phyloP scores from a whole-genome alignment of 2,888 invertebrate species.

The Acleris emargana region DNA sequence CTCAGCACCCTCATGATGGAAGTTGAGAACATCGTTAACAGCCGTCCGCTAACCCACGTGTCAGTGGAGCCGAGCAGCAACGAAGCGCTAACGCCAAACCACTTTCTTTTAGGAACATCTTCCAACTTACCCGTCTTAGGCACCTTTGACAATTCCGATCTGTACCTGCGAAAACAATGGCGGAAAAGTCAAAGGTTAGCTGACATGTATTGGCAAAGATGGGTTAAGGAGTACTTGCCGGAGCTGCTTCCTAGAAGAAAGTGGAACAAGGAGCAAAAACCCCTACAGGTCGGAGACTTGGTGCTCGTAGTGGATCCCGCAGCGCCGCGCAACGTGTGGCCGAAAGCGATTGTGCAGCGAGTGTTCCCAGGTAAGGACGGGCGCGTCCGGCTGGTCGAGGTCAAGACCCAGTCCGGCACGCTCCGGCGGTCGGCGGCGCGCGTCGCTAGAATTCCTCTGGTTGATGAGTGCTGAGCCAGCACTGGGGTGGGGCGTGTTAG shows the following conservation, averaged over 20 bases:
- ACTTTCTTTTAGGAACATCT: too few species aligned
- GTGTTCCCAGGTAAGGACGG: constrained; percentile 21
- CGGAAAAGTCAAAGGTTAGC: constrained; percentile 31
- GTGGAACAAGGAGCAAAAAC: constrained; percentile 21
- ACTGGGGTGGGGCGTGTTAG: constrained; percentile 8
- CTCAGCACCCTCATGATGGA: neutral
- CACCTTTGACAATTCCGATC: too few species aligned
- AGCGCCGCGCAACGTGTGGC: too few species aligned
- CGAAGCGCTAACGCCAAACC: constrained; percentile 44
- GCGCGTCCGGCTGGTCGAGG: constrained; percentile 6
- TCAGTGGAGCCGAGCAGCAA: constrained; percentile 40
- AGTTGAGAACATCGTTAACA: constrained; percentile 1
- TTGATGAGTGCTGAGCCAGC: constrained; percentile 3
- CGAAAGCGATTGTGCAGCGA: too few species aligned
- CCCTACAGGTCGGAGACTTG: constrained; percentile 30
- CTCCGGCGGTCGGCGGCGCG: neutral
- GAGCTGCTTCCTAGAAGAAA: constrained; percentile 25
- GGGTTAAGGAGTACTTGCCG: constrained; percentile 36
- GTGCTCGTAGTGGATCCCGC: constrained; percentile 33
- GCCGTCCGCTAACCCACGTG: constrained; percentile 42
- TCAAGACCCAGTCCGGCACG: neutral
- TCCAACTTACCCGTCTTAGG: too few species aligned
- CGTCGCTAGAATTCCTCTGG: constrained; percentile 2
- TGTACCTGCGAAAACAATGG: too few species aligned
- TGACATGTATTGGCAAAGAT: constrained; percentile 37